These are phyloP conservation scores for Poeciliopsis presidionis DNA, from an alignment of 2,797 vertebrate genomes.

Conservation along the genomic window DNA sequence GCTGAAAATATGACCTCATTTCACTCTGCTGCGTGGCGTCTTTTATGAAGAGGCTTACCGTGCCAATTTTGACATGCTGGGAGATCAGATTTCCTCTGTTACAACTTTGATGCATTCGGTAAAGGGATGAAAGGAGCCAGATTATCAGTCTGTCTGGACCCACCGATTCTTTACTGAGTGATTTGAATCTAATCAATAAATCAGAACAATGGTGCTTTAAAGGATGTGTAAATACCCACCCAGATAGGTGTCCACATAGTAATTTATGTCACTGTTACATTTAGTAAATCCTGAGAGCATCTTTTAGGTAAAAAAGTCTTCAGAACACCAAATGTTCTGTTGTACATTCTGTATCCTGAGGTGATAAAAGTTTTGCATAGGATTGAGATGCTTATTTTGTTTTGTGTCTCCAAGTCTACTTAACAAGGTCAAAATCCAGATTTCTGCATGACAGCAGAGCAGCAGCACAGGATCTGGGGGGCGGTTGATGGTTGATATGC, in stretches of 20 bases:
- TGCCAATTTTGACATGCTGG: neutral
- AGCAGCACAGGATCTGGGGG: slow-evolving; percentile 34
- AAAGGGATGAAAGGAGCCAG: neutral
- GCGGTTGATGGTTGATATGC: slow-evolving; percentile 31
- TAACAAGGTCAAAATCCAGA: slow-evolving; percentile 41
- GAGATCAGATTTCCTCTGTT: neutral
- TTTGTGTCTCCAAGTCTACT: slow-evolving; percentile 26
- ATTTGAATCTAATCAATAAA: neutral
- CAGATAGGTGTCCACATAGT: neutral
- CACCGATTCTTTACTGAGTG: neutral
- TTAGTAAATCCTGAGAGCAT: neutral
- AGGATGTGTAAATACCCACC: neutral
- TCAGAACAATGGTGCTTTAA: neutral
- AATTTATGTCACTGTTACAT: neutral
- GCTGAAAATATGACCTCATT: slow-evolving; percentile 2
- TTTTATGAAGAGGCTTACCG: neutral
- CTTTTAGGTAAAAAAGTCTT: neutral
- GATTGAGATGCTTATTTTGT: slow-evolving; percentile 29
- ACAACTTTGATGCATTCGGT: neutral
- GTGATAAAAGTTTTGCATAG: neutral
- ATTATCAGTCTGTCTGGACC: neutral
- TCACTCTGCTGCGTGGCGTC: accelerated
- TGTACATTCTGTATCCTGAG: neutral
- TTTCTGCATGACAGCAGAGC: slow-evolving; percentile 36
- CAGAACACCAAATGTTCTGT: neutral